Conservation (phyloP, 2,113 vertebrate genomes). For the Saimiri boliviensis region DNA sequence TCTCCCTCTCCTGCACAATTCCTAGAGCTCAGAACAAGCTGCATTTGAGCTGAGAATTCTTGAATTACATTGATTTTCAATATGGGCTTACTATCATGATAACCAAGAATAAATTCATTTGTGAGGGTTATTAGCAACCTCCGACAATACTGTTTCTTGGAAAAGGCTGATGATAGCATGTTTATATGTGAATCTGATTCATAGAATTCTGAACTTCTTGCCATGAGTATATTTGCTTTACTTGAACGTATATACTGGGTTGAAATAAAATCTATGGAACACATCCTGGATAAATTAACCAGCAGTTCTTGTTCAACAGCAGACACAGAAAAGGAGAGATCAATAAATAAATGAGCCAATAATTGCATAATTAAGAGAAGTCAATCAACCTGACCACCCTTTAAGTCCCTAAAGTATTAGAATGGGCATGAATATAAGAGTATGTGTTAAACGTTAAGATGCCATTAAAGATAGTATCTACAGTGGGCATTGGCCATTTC, state of each 20-base stretch:
- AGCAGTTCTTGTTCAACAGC: slow-evolving; percentile 22
- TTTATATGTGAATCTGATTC: slow-evolving; percentile 56
- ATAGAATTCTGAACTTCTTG: slow-evolving; percentile 52
- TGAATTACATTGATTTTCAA: slow-evolving; percentile 72
- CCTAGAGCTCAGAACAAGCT: slow-evolving; percentile 44
- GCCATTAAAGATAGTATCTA: not conserved
- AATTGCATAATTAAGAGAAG: slow-evolving; percentile 63
- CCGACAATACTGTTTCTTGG: slow-evolving; percentile 57
- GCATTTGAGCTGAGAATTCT: slow-evolving; percentile 56
- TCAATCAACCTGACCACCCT: slow-evolving; percentile 29
- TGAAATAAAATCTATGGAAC: slow-evolving; percentile 42
- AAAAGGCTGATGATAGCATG: slow-evolving; percentile 27
- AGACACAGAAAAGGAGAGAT: slow-evolving; percentile 15
- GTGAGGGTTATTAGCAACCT: slow-evolving; percentile 24
- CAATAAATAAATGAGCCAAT: slow-evolving; percentile 63
- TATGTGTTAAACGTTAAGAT: not conserved
- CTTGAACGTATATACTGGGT: not conserved
- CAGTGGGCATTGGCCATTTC: not conserved
- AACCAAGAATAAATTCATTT: slow-evolving; percentile 63
- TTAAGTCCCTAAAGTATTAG: slow-evolving; percentile 21
- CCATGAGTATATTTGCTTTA: slow-evolving; percentile 10
- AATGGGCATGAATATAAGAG: slow-evolving; percentile 5
- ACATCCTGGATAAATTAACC: not conserved
- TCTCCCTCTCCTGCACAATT: slow-evolving; percentile 46
- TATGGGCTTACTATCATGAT: slow-evolving; percentile 47